Conservation (phyloP, 2,113 vertebrate species). For the Microcebus ravelobensis region DNA sequence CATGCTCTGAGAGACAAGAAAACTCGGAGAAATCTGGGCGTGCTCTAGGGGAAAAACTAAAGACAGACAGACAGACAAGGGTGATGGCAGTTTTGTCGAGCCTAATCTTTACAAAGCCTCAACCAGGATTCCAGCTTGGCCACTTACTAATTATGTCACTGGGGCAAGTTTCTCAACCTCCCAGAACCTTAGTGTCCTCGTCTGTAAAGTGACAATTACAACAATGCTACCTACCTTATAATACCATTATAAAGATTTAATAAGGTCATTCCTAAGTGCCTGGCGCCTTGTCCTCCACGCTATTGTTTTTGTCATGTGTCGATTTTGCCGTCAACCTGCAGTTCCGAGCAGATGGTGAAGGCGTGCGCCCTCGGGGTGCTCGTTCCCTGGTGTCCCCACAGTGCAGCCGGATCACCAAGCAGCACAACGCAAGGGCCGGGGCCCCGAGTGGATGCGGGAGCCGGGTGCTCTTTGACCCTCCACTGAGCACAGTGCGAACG, state of each 20-base stretch:
- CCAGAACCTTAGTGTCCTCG: background rate
- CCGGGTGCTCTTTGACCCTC: background rate
- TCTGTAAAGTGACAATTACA: background rate
- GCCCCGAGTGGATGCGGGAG: background rate
- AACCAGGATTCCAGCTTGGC: background rate
- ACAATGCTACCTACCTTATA: background rate
- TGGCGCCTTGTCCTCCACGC: accelerated
- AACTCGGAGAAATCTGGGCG: too few relatives aligned
- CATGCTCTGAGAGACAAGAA: background rate
- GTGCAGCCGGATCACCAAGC: background rate
- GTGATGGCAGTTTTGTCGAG: background rate
- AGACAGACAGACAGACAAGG: background rate
- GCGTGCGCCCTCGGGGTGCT: accelerated
- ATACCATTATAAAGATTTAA: accelerated
- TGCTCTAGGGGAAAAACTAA: background rate
- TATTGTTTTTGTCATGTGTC: accelerated
- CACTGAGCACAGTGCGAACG: background rate
- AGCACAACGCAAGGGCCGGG: background rate
- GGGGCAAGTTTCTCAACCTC: background rate
- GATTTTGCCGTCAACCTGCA: accelerated
- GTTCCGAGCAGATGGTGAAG: accelerated
- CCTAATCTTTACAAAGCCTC: background rate
- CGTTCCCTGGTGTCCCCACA: accelerated
- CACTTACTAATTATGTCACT: background rate
- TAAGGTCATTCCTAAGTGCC: too few relatives aligned